Evolutionary conservation across 64 coral and sea anemone species (phyloP).

Genomic region (Dendrophyllia cribrosa): DNA sequence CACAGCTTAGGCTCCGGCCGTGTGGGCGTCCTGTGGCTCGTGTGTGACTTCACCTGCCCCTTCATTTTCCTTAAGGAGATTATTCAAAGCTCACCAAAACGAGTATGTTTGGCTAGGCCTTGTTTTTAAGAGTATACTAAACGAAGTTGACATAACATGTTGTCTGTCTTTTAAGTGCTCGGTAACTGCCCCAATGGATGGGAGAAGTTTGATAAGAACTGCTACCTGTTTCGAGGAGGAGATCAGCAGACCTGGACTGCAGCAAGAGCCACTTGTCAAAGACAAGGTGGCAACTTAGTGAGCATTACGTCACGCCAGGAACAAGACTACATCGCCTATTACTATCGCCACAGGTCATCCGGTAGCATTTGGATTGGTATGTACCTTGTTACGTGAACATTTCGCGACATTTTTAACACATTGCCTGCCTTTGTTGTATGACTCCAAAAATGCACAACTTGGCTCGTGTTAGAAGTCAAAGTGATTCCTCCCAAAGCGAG

Average conservation of each 20-base stretch:
- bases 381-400: not conserved
- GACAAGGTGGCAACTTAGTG: conserved; percentile 76
- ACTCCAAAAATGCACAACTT: too few species aligned
- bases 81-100: too few species aligned
- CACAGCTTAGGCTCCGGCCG: too few species aligned
- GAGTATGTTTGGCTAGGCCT: too few species aligned
- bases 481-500: too few species aligned
- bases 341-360: conserved; percentile 33
- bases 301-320: conserved; percentile 77
- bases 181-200: conserved; percentile 83
- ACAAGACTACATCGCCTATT: conserved; percentile 80
- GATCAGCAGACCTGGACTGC: conserved; percentile 43
- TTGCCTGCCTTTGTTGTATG: too few species aligned
- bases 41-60: too few species aligned
- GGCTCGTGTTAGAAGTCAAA: too few species aligned
- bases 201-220: conserved; percentile 76
- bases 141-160: not conserved
- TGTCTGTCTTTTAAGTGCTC: conserved; percentile 34
- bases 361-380: conserved; percentile 86
- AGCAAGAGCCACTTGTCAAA: conserved; percentile 62
- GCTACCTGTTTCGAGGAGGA: conserved; percentile 73
- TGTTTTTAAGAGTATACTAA: too few species aligned
- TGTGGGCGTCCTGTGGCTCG: too few species aligned
- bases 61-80: too few species aligned
- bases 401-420: too few species aligned